Conservation (phyloP, 30 jellyfish, hydroid and myxozoan genomes). For the Chrysaora quinquecirrha region DNA sequence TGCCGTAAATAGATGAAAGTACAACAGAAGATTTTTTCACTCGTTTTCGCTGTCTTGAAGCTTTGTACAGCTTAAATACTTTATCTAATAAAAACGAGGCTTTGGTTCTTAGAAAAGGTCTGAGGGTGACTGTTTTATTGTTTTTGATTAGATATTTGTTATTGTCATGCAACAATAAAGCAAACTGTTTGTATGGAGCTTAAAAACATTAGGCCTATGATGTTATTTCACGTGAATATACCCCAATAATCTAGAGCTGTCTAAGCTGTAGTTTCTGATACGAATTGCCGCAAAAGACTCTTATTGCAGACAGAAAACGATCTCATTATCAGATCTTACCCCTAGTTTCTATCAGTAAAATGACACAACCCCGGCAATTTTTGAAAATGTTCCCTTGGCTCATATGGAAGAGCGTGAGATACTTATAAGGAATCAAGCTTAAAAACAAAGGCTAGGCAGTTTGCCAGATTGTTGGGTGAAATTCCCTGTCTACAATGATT, state of each 20-base stretch:
- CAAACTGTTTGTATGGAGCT: slow-evolving; percentile 22
- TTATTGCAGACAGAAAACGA: slow-evolving; percentile 15
- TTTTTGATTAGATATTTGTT: slow-evolving; percentile 6
- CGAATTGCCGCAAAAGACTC: slow-evolving; percentile 9
- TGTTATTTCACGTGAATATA: slow-evolving; percentile 1
- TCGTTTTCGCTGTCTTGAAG: background rate
- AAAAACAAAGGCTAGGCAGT: slow-evolving; percentile 18
- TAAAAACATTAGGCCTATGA: slow-evolving; percentile 8
- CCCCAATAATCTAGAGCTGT: slow-evolving; percentile 2
- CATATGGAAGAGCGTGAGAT: slow-evolving; percentile 8
- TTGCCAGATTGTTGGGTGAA: background rate
- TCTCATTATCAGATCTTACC: background rate
- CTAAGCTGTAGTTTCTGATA: slow-evolving; percentile 16
- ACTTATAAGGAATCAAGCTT: slow-evolving; percentile 14
- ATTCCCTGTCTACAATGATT: too few species aligned
- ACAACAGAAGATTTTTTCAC: background rate
- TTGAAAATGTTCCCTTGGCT: slow-evolving; percentile 11
- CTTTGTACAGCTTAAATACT: background rate
- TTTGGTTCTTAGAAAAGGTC: slow-evolving; percentile 14
- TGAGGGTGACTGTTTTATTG: background rate
- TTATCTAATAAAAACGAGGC: too few species aligned
- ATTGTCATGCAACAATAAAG: slow-evolving; percentile 5
- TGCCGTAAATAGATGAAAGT: background rate
- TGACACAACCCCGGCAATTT: slow-evolving; percentile 16
- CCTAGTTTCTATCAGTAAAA: background rate